Evolutionary conservation across 2,797 vertebrate genomes (phyloP), one percentile per base, ranked within the genome.

Genomic region (Pygocentrus nattereri): DNA sequence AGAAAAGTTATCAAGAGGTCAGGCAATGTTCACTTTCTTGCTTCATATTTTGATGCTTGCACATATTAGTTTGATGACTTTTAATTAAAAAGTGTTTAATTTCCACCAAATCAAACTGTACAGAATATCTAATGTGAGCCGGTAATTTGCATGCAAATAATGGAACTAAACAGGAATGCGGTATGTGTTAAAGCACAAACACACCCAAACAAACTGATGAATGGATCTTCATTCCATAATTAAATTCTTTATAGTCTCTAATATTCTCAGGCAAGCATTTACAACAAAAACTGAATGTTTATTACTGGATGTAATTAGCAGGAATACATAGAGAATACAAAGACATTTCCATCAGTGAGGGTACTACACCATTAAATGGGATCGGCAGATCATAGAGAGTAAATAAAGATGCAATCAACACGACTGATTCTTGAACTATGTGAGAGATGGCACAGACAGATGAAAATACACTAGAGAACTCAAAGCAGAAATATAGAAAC

Each of bases 391-490:
- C 90, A 87, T 85, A 85, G 91, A 88, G 88, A 91, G 90, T 95
- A 94, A 94, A 95, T 94, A 95, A 94, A 92, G 91, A 87, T 89
- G 87, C 89, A 93, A 93, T 94, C 90, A 92, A 87, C 69, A 85
- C 91, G 92, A 96, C 94, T 93, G 91, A 94, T 93, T 93, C 89
- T 84, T 88, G 88, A 83, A 90, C 90, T 90, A 41, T 61, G 85
- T 85, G 92, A 94, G 85, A 90, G 87, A 90, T 85, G 88, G 83
- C 85, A 88, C 81, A 84, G 85, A 89, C 90, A 93, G 90, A 91
- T 91, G 88, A 83, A 85, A 87, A 92, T 82, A 85, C 80, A 78
- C 90, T 80, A 89, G 80, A 78, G 74, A 87, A 89, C 81, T 82
- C 86, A 0, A 23, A 86, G 89, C 90, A 90, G 87, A 31, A 12